Percentiles rank a stretch among this genome's conserved stretches.
phyloP scores from a whole-genome alignment of 2,113 vertebrate genomes.

The Platysternon megacephalum region DNA sequence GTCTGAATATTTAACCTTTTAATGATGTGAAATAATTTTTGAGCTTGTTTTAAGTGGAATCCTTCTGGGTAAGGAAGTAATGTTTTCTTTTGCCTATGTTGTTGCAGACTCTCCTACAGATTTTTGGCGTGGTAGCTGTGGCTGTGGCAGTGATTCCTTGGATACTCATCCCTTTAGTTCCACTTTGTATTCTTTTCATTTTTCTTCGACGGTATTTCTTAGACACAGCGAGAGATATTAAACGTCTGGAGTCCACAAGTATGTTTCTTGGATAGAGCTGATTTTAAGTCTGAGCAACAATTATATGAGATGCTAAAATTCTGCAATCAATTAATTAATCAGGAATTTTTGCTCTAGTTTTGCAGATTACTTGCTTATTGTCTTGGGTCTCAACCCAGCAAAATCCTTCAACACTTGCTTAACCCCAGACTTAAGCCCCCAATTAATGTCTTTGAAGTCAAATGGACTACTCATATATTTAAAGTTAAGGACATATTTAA shows the following conservation, averaged over 20 bases:
- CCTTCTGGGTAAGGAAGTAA: slow-evolving; percentile 25
- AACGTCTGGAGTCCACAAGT: slow-evolving; percentile 91
- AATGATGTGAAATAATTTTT: slow-evolving; percentile 34
- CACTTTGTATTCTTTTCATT: slow-evolving; percentile 86
- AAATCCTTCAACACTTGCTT: background rate
- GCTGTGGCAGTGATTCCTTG: slow-evolving; percentile 89
- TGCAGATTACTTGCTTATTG: slow-evolving; percentile 46
- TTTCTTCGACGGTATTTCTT: slow-evolving; percentile 90
- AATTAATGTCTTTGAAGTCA: background rate
- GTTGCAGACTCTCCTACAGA: slow-evolving; percentile 87
- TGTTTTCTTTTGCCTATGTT: slow-evolving; percentile 50
- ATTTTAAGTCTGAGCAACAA: background rate
- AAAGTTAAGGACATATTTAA: background rate
- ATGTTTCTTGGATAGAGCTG: slow-evolving; percentile 56
- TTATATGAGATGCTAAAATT: background rate
- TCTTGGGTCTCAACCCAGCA: background rate
- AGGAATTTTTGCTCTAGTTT: background rate
- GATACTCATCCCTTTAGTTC: slow-evolving; percentile 86
- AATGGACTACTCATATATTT: slow-evolving; percentile 11
- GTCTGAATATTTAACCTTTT: slow-evolving; percentile 47
- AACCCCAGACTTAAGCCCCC: background rate
- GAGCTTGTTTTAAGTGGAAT: slow-evolving; percentile 49
- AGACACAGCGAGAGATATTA: slow-evolving; percentile 89
- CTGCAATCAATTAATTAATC: background rate
- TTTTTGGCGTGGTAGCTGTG: slow-evolving; percentile 86